Conservation (phyloP, 2,113 vertebrate species). For the Nyctereutes procyonoides region DNA sequence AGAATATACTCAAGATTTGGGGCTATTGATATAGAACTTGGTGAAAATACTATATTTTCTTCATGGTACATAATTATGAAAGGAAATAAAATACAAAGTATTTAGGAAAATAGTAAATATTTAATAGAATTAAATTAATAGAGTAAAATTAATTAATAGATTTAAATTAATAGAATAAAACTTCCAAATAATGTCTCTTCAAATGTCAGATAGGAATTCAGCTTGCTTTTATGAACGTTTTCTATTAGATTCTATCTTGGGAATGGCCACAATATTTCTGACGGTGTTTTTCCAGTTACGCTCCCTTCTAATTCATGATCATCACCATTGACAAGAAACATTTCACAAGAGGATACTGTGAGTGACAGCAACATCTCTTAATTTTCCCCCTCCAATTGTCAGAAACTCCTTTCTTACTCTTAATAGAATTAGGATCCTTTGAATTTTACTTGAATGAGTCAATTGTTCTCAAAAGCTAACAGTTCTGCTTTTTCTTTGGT, state of each 20-base stretch:
- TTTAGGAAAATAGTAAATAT: conserved; percentile 31
- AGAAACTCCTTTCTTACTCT: conserved; percentile 5
- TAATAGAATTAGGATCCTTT: conserved; percentile 35
- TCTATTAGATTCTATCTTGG: background rate
- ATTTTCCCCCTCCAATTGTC: background rate
- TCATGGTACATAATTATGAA: background rate
- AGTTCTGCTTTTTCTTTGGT: background rate
- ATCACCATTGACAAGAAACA: background rate
- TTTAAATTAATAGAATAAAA: background rate
- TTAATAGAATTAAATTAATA: background rate
- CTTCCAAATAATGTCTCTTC: conserved; percentile 10
- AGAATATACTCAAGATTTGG: background rate
- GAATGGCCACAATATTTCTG: background rate
- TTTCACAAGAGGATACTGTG: background rate
- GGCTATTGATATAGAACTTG: background rate
- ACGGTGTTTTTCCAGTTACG: background rate
- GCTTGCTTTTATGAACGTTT: background rate
- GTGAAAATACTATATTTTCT: background rate
- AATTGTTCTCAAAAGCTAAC: conserved; percentile 3
- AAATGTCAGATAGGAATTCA: background rate
- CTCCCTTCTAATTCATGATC: background rate
- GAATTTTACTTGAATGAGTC: background rate
- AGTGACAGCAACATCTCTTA: background rate
- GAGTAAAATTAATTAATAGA: no score
- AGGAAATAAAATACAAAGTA: conserved; percentile 25